Evolutionary conservation across 2,113 vertebrate species (phyloP).

Genomic region (Antechinus flavipes): DNA sequence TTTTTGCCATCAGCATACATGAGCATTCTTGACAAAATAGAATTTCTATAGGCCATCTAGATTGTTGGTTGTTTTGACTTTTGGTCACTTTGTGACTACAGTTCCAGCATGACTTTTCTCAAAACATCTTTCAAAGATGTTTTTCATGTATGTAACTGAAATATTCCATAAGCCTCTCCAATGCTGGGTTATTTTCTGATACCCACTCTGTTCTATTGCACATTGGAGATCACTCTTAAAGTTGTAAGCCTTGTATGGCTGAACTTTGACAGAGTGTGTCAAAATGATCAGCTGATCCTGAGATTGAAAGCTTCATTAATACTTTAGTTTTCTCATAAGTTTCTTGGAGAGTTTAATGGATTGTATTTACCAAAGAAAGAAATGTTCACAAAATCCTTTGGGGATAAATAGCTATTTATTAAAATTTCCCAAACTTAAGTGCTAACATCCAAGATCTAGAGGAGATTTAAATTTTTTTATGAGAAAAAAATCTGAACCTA

Average conservation of each 20-base stretch:
- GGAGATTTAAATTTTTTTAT: neutral
- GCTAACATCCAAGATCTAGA: neutral
- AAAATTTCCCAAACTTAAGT: neutral
- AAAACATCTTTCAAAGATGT: constrained; percentile 24
- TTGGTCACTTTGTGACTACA: neutral
- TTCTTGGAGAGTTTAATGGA: neutral
- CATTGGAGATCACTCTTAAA: neutral
- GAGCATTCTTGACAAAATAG: constrained; percentile 34
- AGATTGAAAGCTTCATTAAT: neutral
- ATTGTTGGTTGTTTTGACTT: constrained; percentile 47
- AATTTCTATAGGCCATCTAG: constrained; percentile 46
- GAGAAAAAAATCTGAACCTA: neutral
- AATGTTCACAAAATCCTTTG: neutral
- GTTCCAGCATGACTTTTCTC: neutral
- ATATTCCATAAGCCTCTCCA: neutral
- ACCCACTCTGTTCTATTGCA: neutral
- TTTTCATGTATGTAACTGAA: constrained; percentile 52
- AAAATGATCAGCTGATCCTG: neutral
- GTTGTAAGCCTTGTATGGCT: neutral
- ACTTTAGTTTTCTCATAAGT: neutral
- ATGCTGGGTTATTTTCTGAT: neutral
- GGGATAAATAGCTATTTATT: neutral
- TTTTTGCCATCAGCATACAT: constrained; percentile 54
- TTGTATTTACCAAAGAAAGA: neutral
- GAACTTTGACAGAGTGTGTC: neutral